Percentiles rank a stretch among this genome's conserved stretches.
Conservation (phyloP, 2,888 invertebrate species). For the Cristatella mucedo region DNA sequence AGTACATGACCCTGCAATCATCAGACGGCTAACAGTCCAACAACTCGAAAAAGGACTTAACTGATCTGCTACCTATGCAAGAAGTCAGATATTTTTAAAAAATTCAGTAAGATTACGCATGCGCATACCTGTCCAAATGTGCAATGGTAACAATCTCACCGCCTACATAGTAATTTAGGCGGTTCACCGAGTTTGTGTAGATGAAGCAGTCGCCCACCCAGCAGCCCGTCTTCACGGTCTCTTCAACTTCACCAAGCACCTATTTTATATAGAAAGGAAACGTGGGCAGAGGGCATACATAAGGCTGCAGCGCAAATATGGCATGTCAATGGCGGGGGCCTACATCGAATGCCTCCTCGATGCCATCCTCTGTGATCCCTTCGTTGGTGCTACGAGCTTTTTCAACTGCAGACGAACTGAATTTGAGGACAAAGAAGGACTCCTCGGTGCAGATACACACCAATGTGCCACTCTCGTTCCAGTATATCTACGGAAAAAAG, state of each 20-base stretch:
- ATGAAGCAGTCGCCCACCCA: constrained; percentile 99
- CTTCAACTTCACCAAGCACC: constrained; percentile 71
- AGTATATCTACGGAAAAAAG: too few species aligned
- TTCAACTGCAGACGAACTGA: constrained; percentile 65
- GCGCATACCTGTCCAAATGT: constrained; percentile 60
- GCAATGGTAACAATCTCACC: constrained; percentile 97
- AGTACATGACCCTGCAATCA: constrained; percentile 78
- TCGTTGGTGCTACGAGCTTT: constrained; percentile 57
- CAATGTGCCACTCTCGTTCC: constrained; percentile 87
- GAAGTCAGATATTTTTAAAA: too few species aligned
- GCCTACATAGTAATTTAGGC: constrained; percentile 96
- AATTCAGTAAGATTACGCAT: too few species aligned
- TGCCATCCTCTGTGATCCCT: constrained; percentile 58
- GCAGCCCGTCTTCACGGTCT: constrained; percentile 77
- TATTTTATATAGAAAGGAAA: constrained; percentile 25
- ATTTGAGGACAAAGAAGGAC: constrained; percentile 78
- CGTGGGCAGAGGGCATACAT: too few species aligned
- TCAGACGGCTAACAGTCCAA: too few species aligned
- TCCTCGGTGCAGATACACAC: constrained; percentile 89
- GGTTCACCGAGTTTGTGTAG: constrained; percentile 89
- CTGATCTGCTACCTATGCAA: too few species aligned
- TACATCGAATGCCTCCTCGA: constrained; percentile 90
- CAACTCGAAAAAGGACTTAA: too few species aligned
- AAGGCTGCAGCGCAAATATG: background rate
- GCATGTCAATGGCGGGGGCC: constrained; percentile 13